These are phyloP conservation scores for Gari tellinella DNA, from an alignment of 2,888 invertebrate species.

Conservation along the genomic window DNA sequence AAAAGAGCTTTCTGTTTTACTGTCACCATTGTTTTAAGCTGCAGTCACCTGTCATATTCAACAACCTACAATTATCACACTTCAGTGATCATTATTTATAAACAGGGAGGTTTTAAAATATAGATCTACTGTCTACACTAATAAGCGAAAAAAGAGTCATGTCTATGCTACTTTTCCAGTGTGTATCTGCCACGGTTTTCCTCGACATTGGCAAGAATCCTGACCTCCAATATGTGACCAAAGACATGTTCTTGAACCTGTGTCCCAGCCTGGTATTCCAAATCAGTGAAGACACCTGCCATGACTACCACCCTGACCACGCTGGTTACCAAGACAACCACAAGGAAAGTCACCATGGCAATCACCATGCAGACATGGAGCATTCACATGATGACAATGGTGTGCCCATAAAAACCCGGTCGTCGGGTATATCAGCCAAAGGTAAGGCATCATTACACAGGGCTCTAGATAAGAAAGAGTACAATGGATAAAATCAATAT, in stretches of 20 bases:
- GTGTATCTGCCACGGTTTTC: conserved; percentile 38
- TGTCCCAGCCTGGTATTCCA: conserved; percentile 83
- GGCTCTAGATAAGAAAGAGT: neutral
- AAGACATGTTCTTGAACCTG: conserved; percentile 74
- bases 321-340: conserved; percentile 6
- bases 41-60: too few relatives aligned
- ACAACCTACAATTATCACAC: too few relatives aligned
- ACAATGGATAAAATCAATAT: too few relatives aligned
- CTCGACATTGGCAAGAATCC: conserved; percentile 21
- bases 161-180: too few relatives aligned
- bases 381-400: conserved; percentile 4
- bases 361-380: conserved; percentile 27
- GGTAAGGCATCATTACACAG: neutral
- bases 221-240: conserved; percentile 39
- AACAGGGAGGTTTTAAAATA: neutral
- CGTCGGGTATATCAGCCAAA: neutral
- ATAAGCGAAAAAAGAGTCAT: too few relatives aligned
- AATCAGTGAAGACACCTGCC: conserved; percentile 72
- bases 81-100: too few relatives aligned
- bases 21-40: too few relatives aligned
- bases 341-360: conserved; percentile 20
- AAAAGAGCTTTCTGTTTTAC: too few relatives aligned
- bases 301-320: conserved; percentile 21
- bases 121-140: too few relatives aligned
- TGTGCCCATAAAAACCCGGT: conserved; percentile 3